Base-by-base conservation (phyloP, 2,113 vertebrate genomes). In the Siniperca knerii region DNA sequence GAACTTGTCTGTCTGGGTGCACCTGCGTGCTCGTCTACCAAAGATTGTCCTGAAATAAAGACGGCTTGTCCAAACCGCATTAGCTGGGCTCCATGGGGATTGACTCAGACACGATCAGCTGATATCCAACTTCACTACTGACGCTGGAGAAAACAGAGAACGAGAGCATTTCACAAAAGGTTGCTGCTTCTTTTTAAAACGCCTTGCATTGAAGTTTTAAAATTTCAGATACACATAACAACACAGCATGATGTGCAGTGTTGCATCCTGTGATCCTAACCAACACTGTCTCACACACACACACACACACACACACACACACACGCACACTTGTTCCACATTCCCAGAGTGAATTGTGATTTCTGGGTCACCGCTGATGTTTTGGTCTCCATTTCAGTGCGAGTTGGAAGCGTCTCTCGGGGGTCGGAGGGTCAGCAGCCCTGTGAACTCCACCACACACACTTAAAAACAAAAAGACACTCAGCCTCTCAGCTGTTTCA, bases 341-440 rank as follows among this genome's bases (percentile, higher is more conserved):
- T 82, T 84, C 81, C 73, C 75, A 68, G 75, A 75, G 78, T 85
- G 84, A 90, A 86, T 79, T 76, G 77, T 42, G 69, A 76, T 90
- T 92, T 91, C 75, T 86, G 91, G 91, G 91, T 95, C 91, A 90
- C 58, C 42, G 92, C 82, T 58, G 79, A 87, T 91, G 81, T 81
- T 73, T 89, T 52, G 55, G 79, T 81, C 67, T 70, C 85, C 48
- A n/a, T 92, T 91, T 90, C 87, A 88, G 46, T 2, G 67, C 4
- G 48, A 62, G 42, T 50, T 70, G 50, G 61, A 46, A 71, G 62
- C 5, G 57, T 77, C 48, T 46, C 37, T 50, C 23, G 0, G 61
- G 67, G 81, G 90, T 86, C 86, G 84, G 40, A 77, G 85, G 92
- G 86, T 89, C 79, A 68, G 11, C 42, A 7, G 73, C 72, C 52